Percentiles rank a stretch among this genome's conserved stretches.
Conservation (phyloP, 1,140 invertebrate genomes). For the Monomorium pharaonis region DNA sequence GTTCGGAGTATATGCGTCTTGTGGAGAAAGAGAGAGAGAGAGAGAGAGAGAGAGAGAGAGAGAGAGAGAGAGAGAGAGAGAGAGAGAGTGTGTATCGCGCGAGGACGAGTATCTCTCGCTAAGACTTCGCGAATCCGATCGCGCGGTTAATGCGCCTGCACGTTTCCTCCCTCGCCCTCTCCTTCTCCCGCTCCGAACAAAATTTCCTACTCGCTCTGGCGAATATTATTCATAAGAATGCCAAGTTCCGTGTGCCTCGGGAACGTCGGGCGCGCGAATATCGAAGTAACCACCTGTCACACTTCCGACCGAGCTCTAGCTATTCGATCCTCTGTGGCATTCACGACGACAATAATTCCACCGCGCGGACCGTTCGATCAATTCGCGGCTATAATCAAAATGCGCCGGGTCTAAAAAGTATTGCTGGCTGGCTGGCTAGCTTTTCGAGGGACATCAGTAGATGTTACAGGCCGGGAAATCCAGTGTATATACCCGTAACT, state of each 20-base stretch:
- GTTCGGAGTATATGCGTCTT: conserved; percentile 7
- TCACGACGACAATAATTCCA: conserved; percentile 61
- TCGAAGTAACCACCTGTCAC: conserved; percentile 66
- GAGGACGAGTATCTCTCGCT: conserved; percentile 20
- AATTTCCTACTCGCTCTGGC: conserved; percentile 47
- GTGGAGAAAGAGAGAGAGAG: not conserved
- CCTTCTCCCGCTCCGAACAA: not conserved
- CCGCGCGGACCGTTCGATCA: conserved; percentile 23
- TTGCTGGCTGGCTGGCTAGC: conserved; percentile 16
- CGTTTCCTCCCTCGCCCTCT: not conserved
- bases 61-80: not conserved
- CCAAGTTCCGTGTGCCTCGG: conserved; percentile 43
- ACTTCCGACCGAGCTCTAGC: conserved; percentile 66
- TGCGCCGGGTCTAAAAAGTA: conserved; percentile 47
- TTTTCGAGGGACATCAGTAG: conserved; percentile 47
- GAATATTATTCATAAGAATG: conserved; percentile 66
- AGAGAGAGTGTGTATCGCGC: not conserved
- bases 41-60: not conserved
- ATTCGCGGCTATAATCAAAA: conserved; percentile 62
- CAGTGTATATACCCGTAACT: conserved; percentile 43
- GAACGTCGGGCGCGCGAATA: conserved; percentile 36
- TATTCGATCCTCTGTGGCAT: conserved; percentile 44
- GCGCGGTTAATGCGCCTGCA: conserved; percentile 30
- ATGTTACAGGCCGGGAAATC: conserved; percentile 27
- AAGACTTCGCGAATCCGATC: conserved; percentile 35